phyloP scores from a whole-genome alignment of 2,888 invertebrate species.

The Idaea aversata region DNA sequence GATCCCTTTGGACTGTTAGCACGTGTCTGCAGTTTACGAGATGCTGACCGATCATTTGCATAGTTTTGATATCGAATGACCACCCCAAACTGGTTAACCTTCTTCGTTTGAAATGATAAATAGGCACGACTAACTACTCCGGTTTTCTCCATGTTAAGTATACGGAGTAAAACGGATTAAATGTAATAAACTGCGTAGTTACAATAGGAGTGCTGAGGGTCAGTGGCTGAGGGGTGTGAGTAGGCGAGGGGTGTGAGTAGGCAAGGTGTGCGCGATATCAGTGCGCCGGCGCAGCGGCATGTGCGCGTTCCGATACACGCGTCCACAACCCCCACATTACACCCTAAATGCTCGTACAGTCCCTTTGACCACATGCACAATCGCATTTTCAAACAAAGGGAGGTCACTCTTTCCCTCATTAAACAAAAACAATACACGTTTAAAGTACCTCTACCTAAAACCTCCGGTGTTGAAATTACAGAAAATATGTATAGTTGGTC shows the following conservation, averaged over 20 bases:
- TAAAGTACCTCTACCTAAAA: constrained; percentile 9
- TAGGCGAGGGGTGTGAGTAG: constrained; percentile 73
- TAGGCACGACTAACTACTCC: constrained; percentile 2
- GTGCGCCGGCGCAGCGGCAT: constrained; percentile 60
- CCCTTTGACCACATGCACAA: constrained; percentile 50
- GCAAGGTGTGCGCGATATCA: constrained; percentile 78
- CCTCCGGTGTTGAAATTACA: background rate
- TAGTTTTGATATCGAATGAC: constrained; percentile 16
- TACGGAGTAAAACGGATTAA: constrained; percentile 10
- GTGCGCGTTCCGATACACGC: constrained; percentile 73
- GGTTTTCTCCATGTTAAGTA: constrained; percentile 6
- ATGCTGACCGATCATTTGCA: constrained; percentile 20
- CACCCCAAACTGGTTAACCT: constrained; percentile 23
- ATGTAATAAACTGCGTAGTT: constrained; percentile 18
- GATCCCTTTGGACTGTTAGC: constrained; percentile 13
- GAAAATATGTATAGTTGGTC: constrained; percentile 23
- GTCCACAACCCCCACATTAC: constrained; percentile 46
- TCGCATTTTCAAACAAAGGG: constrained; percentile 60
- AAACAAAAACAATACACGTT: constrained; percentile 37
- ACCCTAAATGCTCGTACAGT: constrained; percentile 43
- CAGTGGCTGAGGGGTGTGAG: constrained; percentile 60
- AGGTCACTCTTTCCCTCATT: constrained; percentile 40
- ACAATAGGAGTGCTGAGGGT: constrained; percentile 61
- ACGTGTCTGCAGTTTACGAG: constrained; percentile 22
- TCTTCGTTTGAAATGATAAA: constrained; percentile 21